Base-by-base conservation (phyloP, 2,888 invertebrate genomes). In the Pilophorus perplexus region DNA sequence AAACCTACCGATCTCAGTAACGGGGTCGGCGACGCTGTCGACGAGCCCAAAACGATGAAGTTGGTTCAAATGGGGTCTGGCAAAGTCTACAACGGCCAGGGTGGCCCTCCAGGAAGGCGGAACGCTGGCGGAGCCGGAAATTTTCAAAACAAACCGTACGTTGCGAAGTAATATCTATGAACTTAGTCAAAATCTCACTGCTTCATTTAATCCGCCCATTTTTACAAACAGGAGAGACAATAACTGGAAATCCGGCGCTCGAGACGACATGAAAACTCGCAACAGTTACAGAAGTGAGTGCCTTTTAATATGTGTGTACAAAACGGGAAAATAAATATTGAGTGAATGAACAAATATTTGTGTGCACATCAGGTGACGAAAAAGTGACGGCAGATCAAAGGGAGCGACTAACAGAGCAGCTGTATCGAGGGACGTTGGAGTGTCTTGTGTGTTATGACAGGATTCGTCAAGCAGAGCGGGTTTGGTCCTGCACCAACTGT, bases 371-470 rank as follows among this genome's bases (percentile, higher is more conserved):
- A 46, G 62, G 62, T 20, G 62, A 62, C 28, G 62, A 62, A 14
- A 54, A 65, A 27, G 52, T 64, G 23, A 64, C 64, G 2, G 54
- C 54, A 12, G 55, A 50, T 27, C 91, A 92, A 77, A 81, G 90
- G 54, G 93, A 93, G 75, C 84, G 89, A 60, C 81, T 97, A 18
- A 88, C 86, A 12, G 88, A 93, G 50, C 91, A 93, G 77, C 80
- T 98, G 55, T 86, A 87, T 71, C 85, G 84, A 68, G 89, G 90
- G 0, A 84, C 84, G 0, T 81, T 95, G 67, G 98, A 98, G 77
- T 98, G 98, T 76, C 83, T 96, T 73, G 93, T 98, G 14, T 98
- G 98, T 76, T 96, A 92, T 75, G 95, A 94, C 72, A 81, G 84
- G 55, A 87, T 98, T 37, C 44, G 69, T 70, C 86, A 88, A 70